Evolutionary conservation across 2,113 vertebrate genomes (phyloP), one percentile per base, ranked within the genome.

Genomic region (Oncorhynchus keta): DNA sequence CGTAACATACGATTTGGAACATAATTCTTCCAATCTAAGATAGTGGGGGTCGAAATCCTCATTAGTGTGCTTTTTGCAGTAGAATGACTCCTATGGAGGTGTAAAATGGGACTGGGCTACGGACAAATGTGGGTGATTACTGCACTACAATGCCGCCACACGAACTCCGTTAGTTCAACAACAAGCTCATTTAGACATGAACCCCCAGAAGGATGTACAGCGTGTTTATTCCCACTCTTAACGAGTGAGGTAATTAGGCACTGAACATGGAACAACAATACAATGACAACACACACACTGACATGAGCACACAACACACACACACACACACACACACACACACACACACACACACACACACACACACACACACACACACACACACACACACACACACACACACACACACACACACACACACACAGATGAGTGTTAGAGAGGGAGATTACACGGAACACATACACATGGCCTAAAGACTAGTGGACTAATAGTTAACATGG

Each of bases 161-260:
- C 5, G 5, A 55, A 55, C 51, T 18, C 51, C 24, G 59, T 62
- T 51, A 49, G 24, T n/a, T 73, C 39, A 71, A 73, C 76, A 81
- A 79, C 67, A 24, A 79, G 76, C 78, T 82, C 69, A 73, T 82
- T 82, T 80, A 72, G 75, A 85, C 77, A 77, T 71, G 32, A 68
- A 48, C 51, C n/a, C 76, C 78, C 68, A 61, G 18, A 67, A 77
- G 73, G 76, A 75, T 28, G 14, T n/a, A 45, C 65, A 28, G 24
- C n/a, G 74, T 28, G 64, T 81, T 75, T 24, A n/a, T 72, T 18
- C 74, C 72, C 35, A 68, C 68, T 68, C 75, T 72, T 73, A 62
- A 62, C 59, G 7, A n/a, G 18, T 8, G n/a, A 55, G 55, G 76
- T 83, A 83, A 83, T 85, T 83, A 85, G 76, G 70, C 74, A 72